Conservation (phyloP, 2,113 vertebrate genomes). For the Cyphomyrus plagiostoma region DNA sequence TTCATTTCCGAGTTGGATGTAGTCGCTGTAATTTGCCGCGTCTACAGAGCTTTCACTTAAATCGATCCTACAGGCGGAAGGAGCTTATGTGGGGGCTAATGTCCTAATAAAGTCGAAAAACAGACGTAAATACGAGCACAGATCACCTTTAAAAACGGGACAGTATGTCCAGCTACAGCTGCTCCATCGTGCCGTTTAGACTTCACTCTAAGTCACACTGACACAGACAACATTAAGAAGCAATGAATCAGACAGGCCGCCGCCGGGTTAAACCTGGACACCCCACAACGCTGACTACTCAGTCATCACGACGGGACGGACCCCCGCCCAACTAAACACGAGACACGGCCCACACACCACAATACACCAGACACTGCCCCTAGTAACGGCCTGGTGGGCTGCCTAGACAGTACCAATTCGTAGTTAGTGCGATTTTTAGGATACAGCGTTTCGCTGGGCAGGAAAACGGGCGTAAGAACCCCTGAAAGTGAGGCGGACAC, state of each 20-base stretch:
- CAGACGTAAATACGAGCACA: not conserved
- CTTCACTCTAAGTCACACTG: not conserved
- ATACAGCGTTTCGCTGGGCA: not conserved
- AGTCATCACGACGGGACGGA: constrained; percentile 7
- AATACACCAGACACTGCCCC: not conserved
- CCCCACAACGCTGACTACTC: not conserved
- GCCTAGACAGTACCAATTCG: not conserved
- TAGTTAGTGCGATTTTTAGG: not conserved
- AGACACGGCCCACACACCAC: not conserved
- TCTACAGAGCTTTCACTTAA: not conserved
- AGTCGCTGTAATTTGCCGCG: not conserved
- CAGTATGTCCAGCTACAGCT: not conserved
- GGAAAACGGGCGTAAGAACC: not conserved
- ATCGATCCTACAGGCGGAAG: not conserved
- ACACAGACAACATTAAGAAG: not conserved
- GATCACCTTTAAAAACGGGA: not conserved
- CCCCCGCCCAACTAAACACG: not conserved
- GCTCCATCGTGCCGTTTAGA: not conserved
- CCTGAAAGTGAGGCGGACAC: not conserved
- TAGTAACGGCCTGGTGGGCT: not conserved
- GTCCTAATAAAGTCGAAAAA: not conserved
- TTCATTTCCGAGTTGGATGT: not conserved
- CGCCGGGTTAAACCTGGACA: not conserved
- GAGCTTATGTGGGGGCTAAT: not conserved
- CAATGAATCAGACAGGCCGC: not conserved